Evolutionary conservation across 2,888 invertebrate species (phyloP), one percentile per base, ranked within the genome.

Genomic region (Argynnis bischoffii): DNA sequence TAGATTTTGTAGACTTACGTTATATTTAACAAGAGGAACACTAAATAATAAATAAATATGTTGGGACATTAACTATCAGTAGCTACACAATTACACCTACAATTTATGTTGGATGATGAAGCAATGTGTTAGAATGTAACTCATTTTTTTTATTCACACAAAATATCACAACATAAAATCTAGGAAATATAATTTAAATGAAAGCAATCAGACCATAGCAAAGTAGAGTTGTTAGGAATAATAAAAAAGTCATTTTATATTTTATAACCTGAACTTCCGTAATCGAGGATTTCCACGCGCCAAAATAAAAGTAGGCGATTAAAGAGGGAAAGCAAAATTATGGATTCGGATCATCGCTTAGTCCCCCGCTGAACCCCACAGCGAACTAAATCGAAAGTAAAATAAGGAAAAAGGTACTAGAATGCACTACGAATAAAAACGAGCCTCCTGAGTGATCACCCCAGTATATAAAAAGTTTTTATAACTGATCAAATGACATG

Each of bases 401-500:
- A 61, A 61, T 60, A 53, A 54, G 16, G 66, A 13, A 60, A 66
- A 60, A 59, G 35, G 60, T 6, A 54, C 53, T 59, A 47, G 66
- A 59, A 60, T 66, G 54, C 66, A 66, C 31, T 31, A 15, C 31
- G 66, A 66, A 66, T 66, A 60, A 66, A 60, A 66, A 65, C 54
- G 65, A 66, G 66, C n/a, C 31, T 51, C 18, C 18, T 8, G 35
- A 60, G 47, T 54, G 60, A 48, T 54, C 31, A 18, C 54, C 31
- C n/a, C 26, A n/a, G 54, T 21, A 55, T 31, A 54, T 54, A 60
- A 66, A 60, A 66, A 47, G 11, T 61, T 53, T 50, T 51, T 61
- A 51, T 16, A 61, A 3, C 51, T 61, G 50, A 31, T 50, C 60
- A 51, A 16, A 14, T 26, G 13, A 35, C 11, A 51, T 18, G 18